Base-by-base conservation (phyloP, 2,888 invertebrate genomes). In the Polyploca ridens region DNA sequence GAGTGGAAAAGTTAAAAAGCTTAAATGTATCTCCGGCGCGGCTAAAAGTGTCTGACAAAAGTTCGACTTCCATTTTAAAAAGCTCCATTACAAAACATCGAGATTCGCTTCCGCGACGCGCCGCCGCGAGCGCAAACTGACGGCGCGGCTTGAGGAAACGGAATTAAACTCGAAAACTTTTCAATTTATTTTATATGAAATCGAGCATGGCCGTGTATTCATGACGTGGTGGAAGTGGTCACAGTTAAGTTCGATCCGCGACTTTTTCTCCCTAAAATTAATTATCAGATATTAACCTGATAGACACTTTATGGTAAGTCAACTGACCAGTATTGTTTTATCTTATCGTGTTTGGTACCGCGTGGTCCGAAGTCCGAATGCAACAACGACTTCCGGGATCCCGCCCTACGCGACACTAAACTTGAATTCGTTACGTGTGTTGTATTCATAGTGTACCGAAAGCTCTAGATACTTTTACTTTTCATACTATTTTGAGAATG, bases 71-170 rank as follows among this genome's bases (percentile, higher is more conserved):
- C 93, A 93, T 94, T 94, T 93, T 94, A 94, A 94, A 94, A 93
- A 94, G 94, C 93, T 93, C 93, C 93, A 94, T 93, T 93, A 93
- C 93, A 93, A 93, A 94, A 94, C 94, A 94, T 94, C 91, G 93
- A 90, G 94, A 93, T 91, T 92, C 92, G 90, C 89, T 93, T 94
- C 92, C 92, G 92, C 90, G 85, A 88, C 38, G 38, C 88, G 88
- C 86, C 83, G 85, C 85, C 85, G 87, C 87, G 86, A 85, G 86
- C 86, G 86, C 82, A 83, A 86, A 85, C 86, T 87, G 89, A 86
- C 87, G 87, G 83, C 79, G 86, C 79, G 86, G 87, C 84, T 86
- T 84, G 78, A 83, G 80, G 79, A 87, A 86, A 87, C 85, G 82
- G 92, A 91, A 91, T 92, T 91, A 91, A 90, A 89, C 83, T 88